Evolutionary conservation across 1,140 invertebrate genomes (phyloP), one percentile per base, ranked within the genome.

Genomic region (Psix sp.): DNA sequence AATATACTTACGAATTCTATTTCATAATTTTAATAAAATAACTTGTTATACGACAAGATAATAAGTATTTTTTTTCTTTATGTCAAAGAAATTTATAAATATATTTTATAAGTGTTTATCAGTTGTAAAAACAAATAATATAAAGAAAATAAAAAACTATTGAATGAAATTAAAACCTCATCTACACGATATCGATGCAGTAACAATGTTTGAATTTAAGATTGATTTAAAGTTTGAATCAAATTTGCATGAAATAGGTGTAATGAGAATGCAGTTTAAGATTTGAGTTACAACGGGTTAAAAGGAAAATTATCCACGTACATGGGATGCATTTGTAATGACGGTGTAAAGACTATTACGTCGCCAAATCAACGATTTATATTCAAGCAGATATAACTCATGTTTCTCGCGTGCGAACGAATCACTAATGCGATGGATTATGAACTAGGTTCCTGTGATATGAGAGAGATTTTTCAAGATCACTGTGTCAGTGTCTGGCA

Each of bases 211-310:
- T 15, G n/a, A 35, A 49, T 7, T 52, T 35, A 52, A 65, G 52
- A 31, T 59, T 59, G 39, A 65, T 65, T 46, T 52, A 17, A 18
- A 11, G 46, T 46, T 16, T 40, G 31, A 54, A 56, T 60, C 24
- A 52, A 60, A 65, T 65, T 59, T 59, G 48, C 68, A 59, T 73
- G 38, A 48, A 57, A 56, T 56, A 45, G 39, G 46, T 26, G 29
- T 43, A 65, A 73, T 14, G 38, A 60, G 60, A 65, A 59, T 65
- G 54, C 11, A 66, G 45, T 65, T 66, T 65, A 65, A 66, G 38
- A 65, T 65, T 73, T 2, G 52, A 52, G 39, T 45, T 52, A 46
- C 40, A 59, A 51, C 40, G 13, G 38, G 33, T 42, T 52, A 60
- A 60, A 38, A 65, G 52, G 51, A 66, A 59, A 66, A 59, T 52